A percentile compares a stretch with the other conserved stretches of the same genome.
phyloP scores from a whole-genome alignment of 2,797 vertebrate species.

The Sebastes goodei region DNA sequence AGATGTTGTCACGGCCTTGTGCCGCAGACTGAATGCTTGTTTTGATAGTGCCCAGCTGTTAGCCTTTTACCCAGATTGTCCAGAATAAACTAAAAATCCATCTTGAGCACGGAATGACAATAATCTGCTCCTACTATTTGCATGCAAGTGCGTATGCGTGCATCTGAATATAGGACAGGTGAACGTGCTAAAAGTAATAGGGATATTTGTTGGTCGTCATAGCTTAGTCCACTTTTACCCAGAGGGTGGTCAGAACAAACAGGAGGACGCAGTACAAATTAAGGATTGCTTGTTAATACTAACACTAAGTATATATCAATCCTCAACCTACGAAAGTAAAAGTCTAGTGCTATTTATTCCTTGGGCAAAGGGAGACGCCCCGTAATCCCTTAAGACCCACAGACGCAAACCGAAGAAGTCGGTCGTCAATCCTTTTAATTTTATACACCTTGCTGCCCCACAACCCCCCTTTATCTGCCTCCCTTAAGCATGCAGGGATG shows the following conservation, averaged over 20 bases:
- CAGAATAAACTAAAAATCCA: background rate
- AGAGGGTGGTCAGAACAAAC: constrained; percentile 20
- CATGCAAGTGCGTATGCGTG: constrained; percentile 41
- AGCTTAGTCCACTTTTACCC: constrained; percentile 52
- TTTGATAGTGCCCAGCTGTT: background rate
- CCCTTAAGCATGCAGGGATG: background rate
- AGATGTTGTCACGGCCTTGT: background rate
- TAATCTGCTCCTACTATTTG: constrained; percentile 43
- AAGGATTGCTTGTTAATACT: background rate
- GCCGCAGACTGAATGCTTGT: background rate
- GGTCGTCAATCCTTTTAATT: constrained; percentile 37
- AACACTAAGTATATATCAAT: constrained; percentile 30
- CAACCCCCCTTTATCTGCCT: constrained; percentile 8
- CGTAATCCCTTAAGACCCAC: constrained; percentile 68
- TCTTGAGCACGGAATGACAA: constrained; percentile 7
- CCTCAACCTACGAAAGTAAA: constrained; percentile 63
- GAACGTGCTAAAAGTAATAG: constrained; percentile 26
- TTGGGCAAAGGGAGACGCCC: background rate
- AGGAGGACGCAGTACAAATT: constrained; percentile 15
- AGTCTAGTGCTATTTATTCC: constrained; percentile 62
- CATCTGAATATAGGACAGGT: constrained; percentile 48
- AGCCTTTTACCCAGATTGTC: constrained; percentile 23
- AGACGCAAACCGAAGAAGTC: constrained; percentile 44
- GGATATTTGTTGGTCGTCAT: constrained; percentile 46
- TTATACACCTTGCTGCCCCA: constrained; percentile 27